Evolutionary conservation across 2,888 invertebrate species (phyloP).

Genomic region (Hedychridium roseum): DNA sequence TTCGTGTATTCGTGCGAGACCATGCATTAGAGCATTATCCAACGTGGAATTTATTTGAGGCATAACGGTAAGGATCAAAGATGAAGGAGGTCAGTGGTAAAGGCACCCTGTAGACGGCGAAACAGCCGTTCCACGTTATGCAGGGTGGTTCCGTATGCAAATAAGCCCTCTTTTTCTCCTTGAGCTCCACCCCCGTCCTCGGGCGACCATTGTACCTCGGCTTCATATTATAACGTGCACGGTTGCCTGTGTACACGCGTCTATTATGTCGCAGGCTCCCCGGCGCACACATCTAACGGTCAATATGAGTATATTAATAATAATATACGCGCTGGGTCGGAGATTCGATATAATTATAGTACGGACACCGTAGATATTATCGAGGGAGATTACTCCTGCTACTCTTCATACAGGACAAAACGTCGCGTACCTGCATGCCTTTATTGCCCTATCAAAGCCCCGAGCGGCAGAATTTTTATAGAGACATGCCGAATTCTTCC

Average conservation of each 20-base stretch:
- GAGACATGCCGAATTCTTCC: too few relatives aligned
- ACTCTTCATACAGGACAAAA: conserved; percentile 33
- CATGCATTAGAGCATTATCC: too few relatives aligned
- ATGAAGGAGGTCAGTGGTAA: conserved; percentile 1
- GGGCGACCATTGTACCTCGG: conserved; percentile 55
- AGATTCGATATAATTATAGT: conserved; percentile 57
- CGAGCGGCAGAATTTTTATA: conserved; percentile 31
- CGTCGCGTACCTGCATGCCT: conserved; percentile 26
- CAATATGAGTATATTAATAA: conserved; percentile 48
- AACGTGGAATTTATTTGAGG: too few relatives aligned
- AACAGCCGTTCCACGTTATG: conserved; percentile 46
- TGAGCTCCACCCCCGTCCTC: conserved; percentile 58
- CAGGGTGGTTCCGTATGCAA: conserved; percentile 56
- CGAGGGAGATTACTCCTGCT: conserved; percentile 40
- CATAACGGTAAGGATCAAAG: neutral
- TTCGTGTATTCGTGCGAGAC: too few relatives aligned
- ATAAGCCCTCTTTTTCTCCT: conserved; percentile 44
- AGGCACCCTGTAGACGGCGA: conserved; percentile 32
- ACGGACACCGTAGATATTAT: conserved; percentile 43
- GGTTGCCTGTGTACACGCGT: conserved; percentile 18
- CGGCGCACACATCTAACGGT: neutral
- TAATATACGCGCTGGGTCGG: conserved; percentile 50
- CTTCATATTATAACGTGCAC: conserved; percentile 16
- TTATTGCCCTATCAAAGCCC: conserved; percentile 31
- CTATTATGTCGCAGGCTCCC: neutral